A percentile compares a stretch with the other conserved stretches of the same genome.
These are phyloP conservation scores for Psilopsiagon aymara DNA, from an alignment of 2,113 vertebrate species.

Conservation along the genomic window DNA sequence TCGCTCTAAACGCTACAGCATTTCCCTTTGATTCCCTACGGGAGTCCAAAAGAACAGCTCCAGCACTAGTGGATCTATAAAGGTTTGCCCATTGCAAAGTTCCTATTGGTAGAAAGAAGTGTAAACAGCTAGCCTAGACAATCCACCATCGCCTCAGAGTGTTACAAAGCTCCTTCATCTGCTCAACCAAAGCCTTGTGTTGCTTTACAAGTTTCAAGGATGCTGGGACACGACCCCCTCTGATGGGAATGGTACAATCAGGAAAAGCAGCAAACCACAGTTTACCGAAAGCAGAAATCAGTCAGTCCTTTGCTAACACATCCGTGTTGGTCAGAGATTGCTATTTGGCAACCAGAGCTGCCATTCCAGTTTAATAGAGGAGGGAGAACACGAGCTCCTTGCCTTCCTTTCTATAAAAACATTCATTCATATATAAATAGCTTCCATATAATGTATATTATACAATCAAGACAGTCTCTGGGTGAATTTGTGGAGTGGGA, in stretches of 20 bases:
- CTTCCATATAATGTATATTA: conserved; percentile 61
- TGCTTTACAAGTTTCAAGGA: not conserved
- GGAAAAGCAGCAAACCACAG: conserved; percentile 57
- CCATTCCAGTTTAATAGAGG: not conserved
- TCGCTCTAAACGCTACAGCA: conserved; percentile 70
- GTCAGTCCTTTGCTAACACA: not conserved
- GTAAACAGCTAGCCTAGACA: conserved; percentile 73
- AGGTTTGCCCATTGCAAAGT: conserved; percentile 49
- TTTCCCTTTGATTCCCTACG: conserved; percentile 67
- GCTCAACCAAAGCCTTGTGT: conserved; percentile 51
- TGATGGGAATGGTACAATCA: conserved; percentile 14
- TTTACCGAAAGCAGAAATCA: conserved; percentile 14
- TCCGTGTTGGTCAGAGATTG: not conserved
- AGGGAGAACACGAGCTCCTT: conserved; percentile 16
- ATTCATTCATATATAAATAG: conserved; percentile 75
- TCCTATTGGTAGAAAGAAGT: conserved; percentile 67
- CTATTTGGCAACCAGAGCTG: not conserved
- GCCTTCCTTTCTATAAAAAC: conserved; percentile 64
- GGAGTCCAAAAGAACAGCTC: conserved; percentile 67
- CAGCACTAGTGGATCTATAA: conserved; percentile 53
- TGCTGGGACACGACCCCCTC: conserved; percentile 23
- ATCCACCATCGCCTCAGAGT: conserved; percentile 65
- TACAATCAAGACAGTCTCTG: conserved; percentile 69
- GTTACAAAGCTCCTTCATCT: conserved; percentile 81
- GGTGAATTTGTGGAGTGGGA: conserved; percentile 44